These are phyloP conservation scores for Oxyruncus cristatus DNA, from an alignment of 2,113 vertebrate genomes.

Conservation along the genomic window DNA sequence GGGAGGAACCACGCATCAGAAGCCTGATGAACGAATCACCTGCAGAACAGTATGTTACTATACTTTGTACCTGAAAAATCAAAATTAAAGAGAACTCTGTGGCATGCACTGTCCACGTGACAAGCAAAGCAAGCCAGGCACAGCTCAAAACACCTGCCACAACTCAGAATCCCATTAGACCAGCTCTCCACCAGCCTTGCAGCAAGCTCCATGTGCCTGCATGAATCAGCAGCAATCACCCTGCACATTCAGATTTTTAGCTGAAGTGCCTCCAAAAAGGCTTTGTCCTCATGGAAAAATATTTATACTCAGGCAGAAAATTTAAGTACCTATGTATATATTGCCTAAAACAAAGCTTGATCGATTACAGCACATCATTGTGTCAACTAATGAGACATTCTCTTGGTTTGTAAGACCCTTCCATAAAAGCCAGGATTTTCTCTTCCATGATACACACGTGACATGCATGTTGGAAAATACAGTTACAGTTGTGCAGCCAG, in stretches of 20 bases:
- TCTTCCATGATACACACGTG: neutral
- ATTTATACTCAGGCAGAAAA: neutral
- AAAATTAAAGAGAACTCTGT: neutral
- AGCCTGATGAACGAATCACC: neutral
- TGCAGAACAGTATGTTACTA: neutral
- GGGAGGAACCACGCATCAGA: neutral
- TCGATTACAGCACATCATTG: neutral
- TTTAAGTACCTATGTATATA: neutral
- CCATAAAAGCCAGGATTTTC: neutral
- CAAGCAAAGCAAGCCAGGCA: neutral
- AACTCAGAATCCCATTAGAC: neutral
- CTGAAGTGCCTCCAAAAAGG: neutral
- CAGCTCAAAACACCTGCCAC: neutral
- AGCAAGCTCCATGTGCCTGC: neutral
- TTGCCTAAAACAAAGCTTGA: neutral
- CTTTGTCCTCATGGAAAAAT: neutral
- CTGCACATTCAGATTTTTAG: neutral
- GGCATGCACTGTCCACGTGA: accelerated
- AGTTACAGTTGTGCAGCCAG: neutral
- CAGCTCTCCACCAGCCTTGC: neutral
- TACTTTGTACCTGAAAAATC: neutral
- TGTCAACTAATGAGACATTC: neutral
- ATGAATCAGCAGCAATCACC: neutral
- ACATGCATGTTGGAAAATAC: neutral
- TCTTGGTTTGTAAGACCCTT: neutral